Percentiles rank a stretch among this genome's conserved stretches.
Conservation (phyloP, 2,888 invertebrate species). For the Gymnocheta viridis region DNA sequence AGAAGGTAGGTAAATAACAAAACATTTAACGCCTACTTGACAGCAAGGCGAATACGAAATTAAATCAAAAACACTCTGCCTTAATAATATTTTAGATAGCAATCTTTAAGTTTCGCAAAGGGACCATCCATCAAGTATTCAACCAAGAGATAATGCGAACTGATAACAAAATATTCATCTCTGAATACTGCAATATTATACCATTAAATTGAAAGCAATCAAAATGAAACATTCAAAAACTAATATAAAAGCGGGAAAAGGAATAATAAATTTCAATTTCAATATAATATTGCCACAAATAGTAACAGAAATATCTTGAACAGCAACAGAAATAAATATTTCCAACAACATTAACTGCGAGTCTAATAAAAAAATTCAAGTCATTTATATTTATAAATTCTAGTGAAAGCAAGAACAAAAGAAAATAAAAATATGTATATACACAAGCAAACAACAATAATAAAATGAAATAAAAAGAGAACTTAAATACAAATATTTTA, state of each 20-base stretch:
- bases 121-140: slow-evolving; percentile 11
- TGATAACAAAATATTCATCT: slow-evolving; percentile 23
- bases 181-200: slow-evolving; percentile 16
- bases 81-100: neutral
- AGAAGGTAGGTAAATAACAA: slow-evolving; percentile 41
- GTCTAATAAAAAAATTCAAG: slow-evolving; percentile 71
- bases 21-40: slow-evolving; percentile 41
- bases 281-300: slow-evolving; percentile 40
- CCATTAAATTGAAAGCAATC: slow-evolving; percentile 61
- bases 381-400: slow-evolving; percentile 82
- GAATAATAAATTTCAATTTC: slow-evolving; percentile 66
- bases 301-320: neutral
- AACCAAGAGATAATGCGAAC: neutral
- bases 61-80: slow-evolving; percentile 8
- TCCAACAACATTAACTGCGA: neutral
- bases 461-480: slow-evolving; percentile 14
- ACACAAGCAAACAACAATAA: slow-evolving; percentile 67
- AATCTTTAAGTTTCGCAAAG: neutral
- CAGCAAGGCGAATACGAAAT: slow-evolving; percentile 17
- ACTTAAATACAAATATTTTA: neutral
- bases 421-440: slow-evolving; percentile 59
- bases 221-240: slow-evolving; percentile 61
- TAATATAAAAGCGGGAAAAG: slow-evolving; percentile 44
- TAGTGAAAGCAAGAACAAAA: slow-evolving; percentile 61
- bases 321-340: neutral